These are phyloP conservation scores for Plectus sambesii DNA, from an alignment of 1,140 invertebrate genomes.

Conservation along the genomic window DNA sequence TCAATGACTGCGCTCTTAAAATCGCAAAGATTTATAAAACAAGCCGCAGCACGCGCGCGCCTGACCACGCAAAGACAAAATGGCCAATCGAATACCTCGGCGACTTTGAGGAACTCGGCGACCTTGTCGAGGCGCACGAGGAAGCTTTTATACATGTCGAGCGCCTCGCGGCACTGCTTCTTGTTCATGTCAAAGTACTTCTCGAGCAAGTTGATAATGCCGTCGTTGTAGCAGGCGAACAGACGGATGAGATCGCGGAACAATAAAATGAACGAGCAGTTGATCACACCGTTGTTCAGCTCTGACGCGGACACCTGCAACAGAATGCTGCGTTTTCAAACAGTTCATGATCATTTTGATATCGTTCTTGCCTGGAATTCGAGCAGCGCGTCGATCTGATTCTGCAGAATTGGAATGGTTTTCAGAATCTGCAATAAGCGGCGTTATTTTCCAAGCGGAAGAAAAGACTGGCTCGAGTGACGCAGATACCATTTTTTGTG, in stretches of 20 bases:
- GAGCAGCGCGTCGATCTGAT: conserved; percentile 77
- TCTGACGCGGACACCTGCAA: conserved; percentile 73
- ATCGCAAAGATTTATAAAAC: not conserved
- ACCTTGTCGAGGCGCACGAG: conserved; percentile 84
- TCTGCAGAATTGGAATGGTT: conserved; percentile 80
- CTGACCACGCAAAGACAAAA: too few relatives aligned
- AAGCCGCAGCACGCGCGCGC: too few relatives aligned
- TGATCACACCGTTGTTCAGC: conserved; percentile 90
- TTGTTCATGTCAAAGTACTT: conserved; percentile 99
- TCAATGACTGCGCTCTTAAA: too few relatives aligned
- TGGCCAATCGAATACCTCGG: conserved; percentile 73
- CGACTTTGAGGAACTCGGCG: conserved; percentile 89
- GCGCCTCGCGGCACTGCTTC: conserved; percentile 78
- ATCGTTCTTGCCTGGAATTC: conserved; percentile 68
- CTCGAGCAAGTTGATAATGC: conserved; percentile 91
- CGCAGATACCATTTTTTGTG: too few relatives aligned
- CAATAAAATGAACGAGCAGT: conserved; percentile 88
- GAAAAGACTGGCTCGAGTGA: conserved; percentile 10
- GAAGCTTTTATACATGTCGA: conserved; percentile 97
- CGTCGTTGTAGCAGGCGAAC: conserved; percentile 97
- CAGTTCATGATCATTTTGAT: conserved; percentile 4
- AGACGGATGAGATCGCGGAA: conserved; percentile 92
- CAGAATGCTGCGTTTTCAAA: conserved; percentile 13
- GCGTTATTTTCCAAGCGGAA: conserved; percentile 8
- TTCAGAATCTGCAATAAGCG: conserved; percentile 62